Evolutionary conservation across 2,797 vertebrate species (phyloP).

Genomic region (Mormyrops boulengeri): DNA sequence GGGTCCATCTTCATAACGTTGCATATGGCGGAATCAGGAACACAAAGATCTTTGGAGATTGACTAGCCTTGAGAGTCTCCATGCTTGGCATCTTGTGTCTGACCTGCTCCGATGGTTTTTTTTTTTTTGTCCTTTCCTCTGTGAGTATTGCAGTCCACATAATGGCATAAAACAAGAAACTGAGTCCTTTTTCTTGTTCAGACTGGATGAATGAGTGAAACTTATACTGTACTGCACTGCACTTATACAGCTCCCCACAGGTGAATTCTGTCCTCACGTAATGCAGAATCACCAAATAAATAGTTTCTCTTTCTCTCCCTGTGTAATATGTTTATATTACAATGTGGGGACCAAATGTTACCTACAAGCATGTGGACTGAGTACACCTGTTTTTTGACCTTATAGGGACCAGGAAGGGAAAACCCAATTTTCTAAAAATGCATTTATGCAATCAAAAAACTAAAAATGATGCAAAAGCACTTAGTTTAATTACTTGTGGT

Average conservation of each 20-base stretch:
- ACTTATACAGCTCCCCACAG: not conserved
- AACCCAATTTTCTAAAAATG: not conserved
- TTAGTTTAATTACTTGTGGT: not conserved
- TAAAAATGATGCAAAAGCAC: not conserved
- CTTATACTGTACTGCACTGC: not conserved
- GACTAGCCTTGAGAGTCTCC: not conserved
- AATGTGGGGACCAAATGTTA: not conserved
- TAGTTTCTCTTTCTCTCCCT: not conserved
- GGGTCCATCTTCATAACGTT: not conserved
- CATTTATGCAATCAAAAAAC: not conserved
- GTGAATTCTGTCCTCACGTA: not conserved
- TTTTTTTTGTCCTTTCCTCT: not conserved
- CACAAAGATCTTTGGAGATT: not conserved
- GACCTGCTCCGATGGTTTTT: not conserved
- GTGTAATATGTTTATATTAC: not conserved
- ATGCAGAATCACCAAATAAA: not conserved
- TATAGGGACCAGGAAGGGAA: not conserved
- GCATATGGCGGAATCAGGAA: not conserved
- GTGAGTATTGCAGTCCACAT: not conserved
- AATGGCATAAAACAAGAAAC: not conserved
- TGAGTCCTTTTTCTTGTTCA: not conserved
- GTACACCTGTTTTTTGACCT: not conserved
- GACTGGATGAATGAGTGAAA: not conserved
- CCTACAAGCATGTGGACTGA: not conserved
- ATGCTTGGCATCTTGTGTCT: not conserved